Base-by-base conservation (phyloP, 2,113 vertebrate species). In the Thamnaconus septentrionalis region DNA sequence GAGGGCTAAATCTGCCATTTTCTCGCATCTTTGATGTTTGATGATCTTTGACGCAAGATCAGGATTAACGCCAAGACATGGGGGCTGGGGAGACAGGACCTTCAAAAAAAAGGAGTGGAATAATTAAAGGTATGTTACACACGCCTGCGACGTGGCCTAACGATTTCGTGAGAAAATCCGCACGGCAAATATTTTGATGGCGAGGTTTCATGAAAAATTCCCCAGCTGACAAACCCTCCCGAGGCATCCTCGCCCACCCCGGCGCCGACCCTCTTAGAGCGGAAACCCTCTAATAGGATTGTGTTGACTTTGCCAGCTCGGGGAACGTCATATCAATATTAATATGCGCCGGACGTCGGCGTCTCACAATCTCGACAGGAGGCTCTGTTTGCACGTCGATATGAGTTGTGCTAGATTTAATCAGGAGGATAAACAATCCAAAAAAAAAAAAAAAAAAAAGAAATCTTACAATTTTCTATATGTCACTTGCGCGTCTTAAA, bases 321-420 rank as follows among this genome's bases (percentile, higher is more conserved):
- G 82, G 88, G 83, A 66, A 79, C 66, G 79, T 84, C 83, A 82
- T 64, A 72, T 81, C 71, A 52, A 85, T 83, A 91, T 92, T 92
- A 91, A 90, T 91, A 91, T 88, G 88, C 88, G 81, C 73, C 56
- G 86, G 90, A 91, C 86, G 79, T 68, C 56, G 59, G 78, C 75
- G 76, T 72, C 84, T 76, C 64, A 41, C 68, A 75, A 85, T 87
- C 86, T 69, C 84, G 86, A 86, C 85, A 88, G 79, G 79, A 85
- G 75, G 73, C 75, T 87, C 85, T 92, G 90, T 92, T 93, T 91
- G 91, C 89, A 84, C 89, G 80, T 83, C 53, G 79, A 91, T 91
- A 91, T 93, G 89, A 92, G 87, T 82, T 82, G 85, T 40, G 74
- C 78, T 42, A 78, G 85, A 93, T 93, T 93, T 91, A 91, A 93